Evolutionary conservation across 2,113 vertebrate genomes (phyloP).

Genomic region (Semicossyphus pulcher): DNA sequence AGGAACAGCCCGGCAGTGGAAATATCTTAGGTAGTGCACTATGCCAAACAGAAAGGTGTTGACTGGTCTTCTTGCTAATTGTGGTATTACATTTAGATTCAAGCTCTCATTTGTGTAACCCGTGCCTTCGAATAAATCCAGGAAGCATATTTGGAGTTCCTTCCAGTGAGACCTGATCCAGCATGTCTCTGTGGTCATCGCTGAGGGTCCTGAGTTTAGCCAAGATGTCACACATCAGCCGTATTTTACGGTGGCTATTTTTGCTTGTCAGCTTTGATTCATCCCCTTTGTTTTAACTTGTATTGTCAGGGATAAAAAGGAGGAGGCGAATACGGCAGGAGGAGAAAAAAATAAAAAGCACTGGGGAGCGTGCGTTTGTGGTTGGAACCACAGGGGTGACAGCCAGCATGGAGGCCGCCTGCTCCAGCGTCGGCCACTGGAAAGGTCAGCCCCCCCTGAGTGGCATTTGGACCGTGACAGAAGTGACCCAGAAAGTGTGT

Average conservation of each 20-base stretch:
- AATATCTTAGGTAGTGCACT: constrained; percentile 23
- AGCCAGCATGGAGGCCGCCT: constrained; percentile 45
- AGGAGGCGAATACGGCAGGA: constrained; percentile 14
- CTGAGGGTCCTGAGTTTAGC: constrained; percentile 37
- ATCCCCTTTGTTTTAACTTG: constrained; percentile 43
- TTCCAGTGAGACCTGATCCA: constrained; percentile 61
- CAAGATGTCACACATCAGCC: constrained; percentile 50
- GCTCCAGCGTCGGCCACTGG: constrained; percentile 41
- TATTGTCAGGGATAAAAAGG: constrained; percentile 41
- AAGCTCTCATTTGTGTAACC: constrained; percentile 63
- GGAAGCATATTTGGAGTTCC: constrained; percentile 65
- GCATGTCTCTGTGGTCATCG: constrained; percentile 32
- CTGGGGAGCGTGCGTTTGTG: constrained; percentile 31
- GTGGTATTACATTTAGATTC: constrained; percentile 63
- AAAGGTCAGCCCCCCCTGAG: constrained; percentile 79
- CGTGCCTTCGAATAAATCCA: constrained; percentile 55
- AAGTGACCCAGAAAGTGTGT: constrained; percentile 78
- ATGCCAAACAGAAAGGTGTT: constrained; percentile 63
- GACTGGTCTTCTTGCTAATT: constrained; percentile 70
- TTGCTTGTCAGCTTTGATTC: constrained; percentile 57
- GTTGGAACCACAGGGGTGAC: constrained; percentile 64
- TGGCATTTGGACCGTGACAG: constrained; percentile 81
- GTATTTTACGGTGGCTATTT: constrained; percentile 49
- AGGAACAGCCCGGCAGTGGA: constrained; percentile 45
- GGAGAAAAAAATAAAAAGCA: background rate